Evolutionary conservation across 2,888 invertebrate species (phyloP), one percentile per base, ranked within the genome.

Genomic region (Synanthedon andrenaeformis): DNA sequence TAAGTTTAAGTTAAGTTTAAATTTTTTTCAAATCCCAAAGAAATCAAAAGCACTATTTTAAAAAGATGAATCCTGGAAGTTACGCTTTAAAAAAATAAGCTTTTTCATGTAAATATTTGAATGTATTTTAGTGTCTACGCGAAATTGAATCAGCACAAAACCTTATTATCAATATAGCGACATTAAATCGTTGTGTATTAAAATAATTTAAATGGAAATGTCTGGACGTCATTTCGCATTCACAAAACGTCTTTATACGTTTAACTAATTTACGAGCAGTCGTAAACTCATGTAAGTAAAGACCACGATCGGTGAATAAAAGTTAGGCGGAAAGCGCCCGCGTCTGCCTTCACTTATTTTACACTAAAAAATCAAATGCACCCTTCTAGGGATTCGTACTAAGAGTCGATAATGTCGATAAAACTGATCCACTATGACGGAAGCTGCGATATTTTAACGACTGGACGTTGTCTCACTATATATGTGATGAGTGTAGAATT

Each of bases 221-320:
- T 78, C 76, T 69, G 62, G 66, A 64, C 65, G 69, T 73, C 72
- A 69, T 66, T 68, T 61, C 62, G 61, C 66, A 72, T 72, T 72
- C 72, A 82, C 76, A 79, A 78, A 83, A 85, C 82, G 78, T 83
- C 85, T 85, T 82, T 84, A 85, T 85, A 72, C 77, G 66, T 68
- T 64, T 63, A 61, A 59, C 59, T 80, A 70, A 83, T 86, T 85
- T 86, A 86, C 75, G 80, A 67, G 57, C 57, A 63, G 71, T 75
- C 63, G 76, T 86, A 85, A 86, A 86, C 68, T 74, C 65, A 61
- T 63, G 73, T 75, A 82, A 76, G 76, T 79, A 76, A 82, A 76
- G 79, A 49, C 52, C 52, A 49, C 48, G 49, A 78, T 77, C 79
- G 69, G 65, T 70, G 80, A 70, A 79, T 80, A 81, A 81, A 80